Evolutionary conservation across 2,888 invertebrate species (phyloP).

Genomic region (Agriopis marginaria): DNA sequence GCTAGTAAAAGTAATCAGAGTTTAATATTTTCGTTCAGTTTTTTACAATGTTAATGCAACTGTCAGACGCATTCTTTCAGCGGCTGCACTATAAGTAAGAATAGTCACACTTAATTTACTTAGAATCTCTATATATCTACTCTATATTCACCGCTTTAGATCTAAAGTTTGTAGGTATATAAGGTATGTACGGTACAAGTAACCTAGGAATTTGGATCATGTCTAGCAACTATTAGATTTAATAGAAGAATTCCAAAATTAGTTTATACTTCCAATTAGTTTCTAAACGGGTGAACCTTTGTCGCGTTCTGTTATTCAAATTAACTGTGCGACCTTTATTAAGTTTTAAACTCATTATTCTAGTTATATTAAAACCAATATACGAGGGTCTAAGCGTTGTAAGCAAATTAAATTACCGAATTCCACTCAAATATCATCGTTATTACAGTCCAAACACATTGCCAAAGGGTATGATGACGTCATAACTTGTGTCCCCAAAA

Average conservation of each 20-base stretch:
- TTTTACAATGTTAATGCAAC: too few species aligned
- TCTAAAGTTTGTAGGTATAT: not conserved
- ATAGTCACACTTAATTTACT: too few species aligned
- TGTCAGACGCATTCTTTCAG: too few species aligned
- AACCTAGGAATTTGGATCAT: not conserved
- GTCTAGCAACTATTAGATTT: not conserved
- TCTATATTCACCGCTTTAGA: not conserved
- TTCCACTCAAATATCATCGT: slow-evolving; percentile 39
- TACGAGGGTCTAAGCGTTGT: slow-evolving; percentile 21
- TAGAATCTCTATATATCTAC: too few species aligned
- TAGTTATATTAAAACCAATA: slow-evolving; percentile 19
- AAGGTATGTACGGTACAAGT: not conserved
- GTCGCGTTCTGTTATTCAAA: slow-evolving; percentile 22
- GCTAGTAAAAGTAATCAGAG: too few species aligned
- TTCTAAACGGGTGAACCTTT: slow-evolving; percentile 23
- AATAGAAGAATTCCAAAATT: slow-evolving; percentile 16
- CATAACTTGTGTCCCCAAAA: slow-evolving; percentile 56
- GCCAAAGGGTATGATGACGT: slow-evolving; percentile 28
- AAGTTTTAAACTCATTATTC: slow-evolving; percentile 32
- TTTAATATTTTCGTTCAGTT: too few species aligned
- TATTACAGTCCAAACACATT: slow-evolving; percentile 33
- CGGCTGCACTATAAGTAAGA: too few species aligned
- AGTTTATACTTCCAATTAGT: slow-evolving; percentile 27
- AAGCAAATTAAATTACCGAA: slow-evolving; percentile 33
- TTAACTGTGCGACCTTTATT: slow-evolving; percentile 31